Conservation (phyloP, 2,888 invertebrate species). For the Entomobrya proxima region DNA sequence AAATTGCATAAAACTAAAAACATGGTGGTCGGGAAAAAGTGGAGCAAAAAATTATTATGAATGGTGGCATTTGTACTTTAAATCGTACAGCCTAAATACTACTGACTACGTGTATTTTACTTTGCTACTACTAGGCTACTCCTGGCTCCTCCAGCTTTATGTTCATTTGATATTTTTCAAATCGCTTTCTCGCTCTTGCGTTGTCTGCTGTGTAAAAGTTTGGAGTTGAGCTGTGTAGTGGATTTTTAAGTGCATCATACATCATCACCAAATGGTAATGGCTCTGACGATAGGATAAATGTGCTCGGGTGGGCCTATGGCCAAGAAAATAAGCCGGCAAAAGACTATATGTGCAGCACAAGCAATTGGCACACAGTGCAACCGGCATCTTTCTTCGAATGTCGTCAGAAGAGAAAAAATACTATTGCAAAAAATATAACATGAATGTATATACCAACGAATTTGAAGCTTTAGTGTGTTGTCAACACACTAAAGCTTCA, state of each 20-base stretch:
- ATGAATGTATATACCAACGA: not conserved
- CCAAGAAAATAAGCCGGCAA: slow-evolving; percentile 45
- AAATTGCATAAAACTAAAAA: not conserved
- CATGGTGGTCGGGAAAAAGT: not conserved
- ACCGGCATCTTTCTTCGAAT: slow-evolving; percentile 1
- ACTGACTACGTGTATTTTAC: no score
- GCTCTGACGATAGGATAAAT: slow-evolving; percentile 43
- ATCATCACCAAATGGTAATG: slow-evolving; percentile 56
- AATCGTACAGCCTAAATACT: no score
- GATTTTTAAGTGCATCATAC: slow-evolving; percentile 53
- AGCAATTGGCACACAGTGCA: slow-evolving; percentile 25
- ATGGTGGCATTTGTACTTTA: slow-evolving; percentile 35
- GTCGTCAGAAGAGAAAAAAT: not conserved
- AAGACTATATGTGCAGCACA: not conserved
- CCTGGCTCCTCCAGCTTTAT: not conserved
- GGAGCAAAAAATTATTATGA: slow-evolving; percentile 52
- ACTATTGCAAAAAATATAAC: not conserved
- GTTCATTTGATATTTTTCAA: slow-evolving; percentile 7
- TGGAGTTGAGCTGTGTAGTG: slow-evolving; percentile 7
- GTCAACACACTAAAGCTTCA: no score
- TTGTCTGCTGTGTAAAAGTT: not conserved
- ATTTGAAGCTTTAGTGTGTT: not conserved
- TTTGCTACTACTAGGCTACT: no score
- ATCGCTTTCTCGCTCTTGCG: not conserved
- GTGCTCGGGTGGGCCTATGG: slow-evolving; percentile 38